Conservation (phyloP, 2,113 vertebrate genomes). For the Oryzias melastigma region DNA sequence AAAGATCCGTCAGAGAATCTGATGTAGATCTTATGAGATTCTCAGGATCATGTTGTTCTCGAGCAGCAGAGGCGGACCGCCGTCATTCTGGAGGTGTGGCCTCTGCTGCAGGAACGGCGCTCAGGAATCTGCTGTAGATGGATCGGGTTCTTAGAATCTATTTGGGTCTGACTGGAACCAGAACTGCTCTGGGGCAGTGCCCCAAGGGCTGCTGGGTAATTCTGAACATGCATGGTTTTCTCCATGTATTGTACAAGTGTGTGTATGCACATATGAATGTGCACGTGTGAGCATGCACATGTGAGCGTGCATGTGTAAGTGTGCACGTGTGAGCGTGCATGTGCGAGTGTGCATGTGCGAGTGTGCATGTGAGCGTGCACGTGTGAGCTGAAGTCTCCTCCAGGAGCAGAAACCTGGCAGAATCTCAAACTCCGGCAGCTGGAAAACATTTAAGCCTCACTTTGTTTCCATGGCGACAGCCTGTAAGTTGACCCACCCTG, state of each 20-base stretch:
- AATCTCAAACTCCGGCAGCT: constrained; percentile 16
- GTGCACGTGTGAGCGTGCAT: background rate
- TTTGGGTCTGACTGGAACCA: no score
- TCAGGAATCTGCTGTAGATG: background rate
- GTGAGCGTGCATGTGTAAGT: background rate
- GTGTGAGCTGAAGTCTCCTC: background rate
- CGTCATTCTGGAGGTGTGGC: no score
- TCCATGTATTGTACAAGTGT: background rate
- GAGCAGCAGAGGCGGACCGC: no score
- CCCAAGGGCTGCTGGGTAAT: constrained; percentile 6
- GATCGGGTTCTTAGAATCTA: background rate
- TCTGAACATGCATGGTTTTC: background rate
- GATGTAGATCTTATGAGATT: no score
- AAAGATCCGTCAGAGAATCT: no score
- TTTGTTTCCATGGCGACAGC: constrained; percentile 6
- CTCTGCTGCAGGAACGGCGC: no score
- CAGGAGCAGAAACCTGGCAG: constrained; percentile 7
- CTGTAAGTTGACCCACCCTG: constrained; percentile 19
- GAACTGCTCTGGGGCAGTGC: background rate
- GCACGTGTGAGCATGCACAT: background rate
- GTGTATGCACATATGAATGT: background rate
- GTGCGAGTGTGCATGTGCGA: background rate
- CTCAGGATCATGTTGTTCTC: no score
- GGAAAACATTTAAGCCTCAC: constrained; percentile 1
- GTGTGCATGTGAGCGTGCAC: background rate